Evolutionary conservation across 2,888 invertebrate genomes (phyloP).

Genomic region (Adineta ricciae): DNA sequence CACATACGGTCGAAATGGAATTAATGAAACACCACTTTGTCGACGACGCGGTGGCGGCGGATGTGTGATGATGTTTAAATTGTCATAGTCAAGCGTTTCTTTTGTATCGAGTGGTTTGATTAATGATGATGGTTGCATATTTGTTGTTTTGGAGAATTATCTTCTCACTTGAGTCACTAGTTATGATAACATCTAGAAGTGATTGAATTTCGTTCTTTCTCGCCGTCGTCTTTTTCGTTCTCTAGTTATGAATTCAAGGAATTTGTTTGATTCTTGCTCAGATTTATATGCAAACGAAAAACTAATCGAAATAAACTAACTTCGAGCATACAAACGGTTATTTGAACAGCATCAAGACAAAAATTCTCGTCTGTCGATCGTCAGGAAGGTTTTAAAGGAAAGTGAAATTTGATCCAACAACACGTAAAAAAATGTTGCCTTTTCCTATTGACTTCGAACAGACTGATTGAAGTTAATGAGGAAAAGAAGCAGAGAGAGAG

Average conservation of each 20-base stretch:
- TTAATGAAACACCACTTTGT: background rate
- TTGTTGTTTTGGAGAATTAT: background rate
- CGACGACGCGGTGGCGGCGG: constrained; percentile 14
- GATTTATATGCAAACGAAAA: background rate
- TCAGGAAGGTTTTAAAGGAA: background rate
- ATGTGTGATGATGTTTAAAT: background rate
- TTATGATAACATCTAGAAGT: background rate
- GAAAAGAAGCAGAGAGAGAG: background rate
- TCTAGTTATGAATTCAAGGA: background rate
- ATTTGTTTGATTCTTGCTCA: background rate
- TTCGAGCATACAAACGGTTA: background rate
- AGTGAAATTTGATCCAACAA: background rate
- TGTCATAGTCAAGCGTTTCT: background rate
- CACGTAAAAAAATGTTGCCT: background rate
- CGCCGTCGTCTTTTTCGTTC: background rate
- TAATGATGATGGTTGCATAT: background rate
- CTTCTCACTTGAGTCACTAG: background rate
- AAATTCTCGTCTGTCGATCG: background rate
- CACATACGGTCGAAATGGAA: constrained; percentile 9
- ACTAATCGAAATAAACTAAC: background rate
- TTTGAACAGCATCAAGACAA: background rate
- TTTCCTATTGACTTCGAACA: background rate
- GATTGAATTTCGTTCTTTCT: background rate
- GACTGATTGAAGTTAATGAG: background rate
- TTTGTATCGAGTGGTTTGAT: background rate